These are phyloP conservation scores for Hippocampus abdominalis DNA, from an alignment of 2,113 vertebrate genomes.

Conservation along the genomic window DNA sequence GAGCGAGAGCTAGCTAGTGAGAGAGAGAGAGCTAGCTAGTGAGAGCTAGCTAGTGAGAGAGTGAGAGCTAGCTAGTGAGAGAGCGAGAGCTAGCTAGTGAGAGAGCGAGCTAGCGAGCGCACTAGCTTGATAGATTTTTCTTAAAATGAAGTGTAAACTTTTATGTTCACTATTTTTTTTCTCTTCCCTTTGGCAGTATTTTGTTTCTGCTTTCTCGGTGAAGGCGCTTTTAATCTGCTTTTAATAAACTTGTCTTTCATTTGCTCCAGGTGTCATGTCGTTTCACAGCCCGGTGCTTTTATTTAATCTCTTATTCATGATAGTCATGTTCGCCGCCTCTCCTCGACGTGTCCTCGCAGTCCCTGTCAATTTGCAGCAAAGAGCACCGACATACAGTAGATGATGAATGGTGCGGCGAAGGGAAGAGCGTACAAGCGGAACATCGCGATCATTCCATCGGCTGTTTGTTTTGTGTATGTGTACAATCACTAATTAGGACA, in stretches of 20 bases:
- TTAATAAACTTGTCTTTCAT: slow-evolving; percentile 29
- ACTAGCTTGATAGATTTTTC: slow-evolving; percentile 23
- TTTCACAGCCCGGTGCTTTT: slow-evolving; percentile 20
- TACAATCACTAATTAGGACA: neutral
- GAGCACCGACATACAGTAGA: slow-evolving; percentile 40
- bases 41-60: no score
- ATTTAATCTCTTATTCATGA: slow-evolving; percentile 51
- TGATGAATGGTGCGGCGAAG: neutral
- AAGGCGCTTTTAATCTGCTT: slow-evolving; percentile 10
- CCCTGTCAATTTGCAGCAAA: slow-evolving; percentile 18
- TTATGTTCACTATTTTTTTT: slow-evolving; percentile 11
- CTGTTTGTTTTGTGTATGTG: neutral
- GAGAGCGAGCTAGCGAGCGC: no score
- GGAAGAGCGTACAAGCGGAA: neutral
- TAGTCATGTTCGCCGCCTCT: slow-evolving; percentile 20
- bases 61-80: no score
- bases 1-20: no score
- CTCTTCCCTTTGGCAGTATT: neutral
- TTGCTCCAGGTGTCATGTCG: neutral
- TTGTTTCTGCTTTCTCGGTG: neutral
- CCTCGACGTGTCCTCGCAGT: slow-evolving; percentile 24
- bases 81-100: no score
- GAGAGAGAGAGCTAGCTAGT: no score
- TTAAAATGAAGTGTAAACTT: slow-evolving; percentile 55
- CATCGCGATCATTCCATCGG: neutral